Evolutionary conservation across 2,888 invertebrate species (phyloP), one percentile per base, ranked within the genome.

Genomic region (Tethea ocularis): DNA sequence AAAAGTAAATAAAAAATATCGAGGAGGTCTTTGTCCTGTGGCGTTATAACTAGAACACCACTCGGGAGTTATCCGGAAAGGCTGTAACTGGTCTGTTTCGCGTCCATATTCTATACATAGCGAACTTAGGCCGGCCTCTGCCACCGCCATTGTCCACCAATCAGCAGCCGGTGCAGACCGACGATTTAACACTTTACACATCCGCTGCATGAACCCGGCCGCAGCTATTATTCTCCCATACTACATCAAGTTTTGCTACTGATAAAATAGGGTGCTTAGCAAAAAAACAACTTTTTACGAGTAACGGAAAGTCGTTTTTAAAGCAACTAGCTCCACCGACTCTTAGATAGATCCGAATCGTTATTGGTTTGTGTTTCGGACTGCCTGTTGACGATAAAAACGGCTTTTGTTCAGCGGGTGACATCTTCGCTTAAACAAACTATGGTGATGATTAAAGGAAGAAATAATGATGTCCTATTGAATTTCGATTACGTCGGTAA

Each of bases 101-200:
- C 41, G 7, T 41, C 41, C 3, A 46, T 46, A 33, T 8, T 67
- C 75, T 69, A 74, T 73, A 71, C 71, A 69, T 72, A 72, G 58
- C 57, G 59, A 56, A 65, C 63, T 69, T 58, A 64, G 66, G 65
- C 67, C 61, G 65, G 60, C 62, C 63, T 29, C 57, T 60, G 65
- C 68, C 66, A 69, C 61, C 3, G 66, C 76, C 72, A 83, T 88
- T 89, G 88, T 88, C 58, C 66, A 59, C 74, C 83, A 84, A 88
- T 88, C 83, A 85, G 68, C 67, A 56, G 59, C 64, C 60, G 74
- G 69, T 79, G 80, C 78, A 78, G 71, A 73, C 75, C 71, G 75
- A 70, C 82, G 76, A 84, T 84, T 82, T 83, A 83, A 77, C 80
- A 84, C 84, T 86, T 81, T 74, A 68, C 61, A 68, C 79, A 77